Percentiles rank a stretch among this genome's conserved stretches.
These are phyloP conservation scores for Megatriorchis doriae DNA, from an alignment of 2,113 vertebrate genomes.

Conservation along the genomic window DNA sequence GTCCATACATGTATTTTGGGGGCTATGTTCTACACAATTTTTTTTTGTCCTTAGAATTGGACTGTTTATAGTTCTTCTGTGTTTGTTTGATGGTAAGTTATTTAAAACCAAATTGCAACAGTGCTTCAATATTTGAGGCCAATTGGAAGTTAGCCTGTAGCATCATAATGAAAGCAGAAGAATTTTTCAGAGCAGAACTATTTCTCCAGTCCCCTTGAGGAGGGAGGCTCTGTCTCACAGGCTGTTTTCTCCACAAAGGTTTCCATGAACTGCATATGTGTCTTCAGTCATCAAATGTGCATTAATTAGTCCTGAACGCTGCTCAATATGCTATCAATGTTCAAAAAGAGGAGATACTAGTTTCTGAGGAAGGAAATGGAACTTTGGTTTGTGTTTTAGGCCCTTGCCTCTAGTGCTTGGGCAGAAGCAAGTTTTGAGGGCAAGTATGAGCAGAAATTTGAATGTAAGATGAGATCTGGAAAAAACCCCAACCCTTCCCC, in stretches of 20 bases:
- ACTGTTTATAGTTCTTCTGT: neutral
- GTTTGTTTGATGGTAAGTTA: neutral
- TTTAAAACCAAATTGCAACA: neutral
- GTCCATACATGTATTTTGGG: neutral
- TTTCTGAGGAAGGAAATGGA: neutral
- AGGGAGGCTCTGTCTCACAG: neutral
- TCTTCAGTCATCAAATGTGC: neutral
- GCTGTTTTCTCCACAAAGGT: neutral
- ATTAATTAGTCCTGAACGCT: neutral
- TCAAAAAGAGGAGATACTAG: neutral
- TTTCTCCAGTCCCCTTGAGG: neutral
- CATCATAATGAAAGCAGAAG: neutral
- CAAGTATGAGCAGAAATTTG: neutral
- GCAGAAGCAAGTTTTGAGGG: neutral
- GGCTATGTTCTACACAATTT: neutral
- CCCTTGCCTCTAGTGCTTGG: neutral
- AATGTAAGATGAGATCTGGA: neutral
- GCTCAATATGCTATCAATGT: neutral
- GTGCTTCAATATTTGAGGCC: neutral
- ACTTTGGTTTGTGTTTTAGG: neutral
- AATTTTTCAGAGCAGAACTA: neutral
- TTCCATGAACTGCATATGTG: neutral
- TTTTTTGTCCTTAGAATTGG: neutral
- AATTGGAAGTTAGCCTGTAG: neutral
- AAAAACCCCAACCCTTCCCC: neutral